Base-by-base conservation (phyloP, 2,113 vertebrate genomes). In the Dicrurus megarhynchus region DNA sequence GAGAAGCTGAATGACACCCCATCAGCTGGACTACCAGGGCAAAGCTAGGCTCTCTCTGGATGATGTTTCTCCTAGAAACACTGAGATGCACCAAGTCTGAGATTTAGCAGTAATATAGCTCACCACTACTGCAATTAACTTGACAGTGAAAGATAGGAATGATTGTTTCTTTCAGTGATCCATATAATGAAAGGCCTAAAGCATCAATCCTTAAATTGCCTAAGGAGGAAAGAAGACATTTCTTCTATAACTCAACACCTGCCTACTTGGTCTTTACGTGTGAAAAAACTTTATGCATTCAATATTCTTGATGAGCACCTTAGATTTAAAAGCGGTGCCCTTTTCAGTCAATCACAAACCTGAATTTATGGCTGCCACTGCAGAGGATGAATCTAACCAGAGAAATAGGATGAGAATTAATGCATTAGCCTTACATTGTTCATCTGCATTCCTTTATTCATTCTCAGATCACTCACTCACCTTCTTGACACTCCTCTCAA, bases 281-380 rank as follows among this genome's bases (percentile, higher is more conserved):
- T 49, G 82, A 81, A 83, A 88, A 94, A 77, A 44, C 20, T 52
- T 77, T 17, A 68, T 60, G 11, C 41, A 63, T 88, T 90, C 73
- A 91, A 61, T 78, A 71, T 17, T 63, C 64, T 82, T 74, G 79
- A 86, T 88, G 39, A 96, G 47, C 26, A 83, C 22, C 60, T 68
- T 37, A 56, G 52, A 86, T 92, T 92, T 88, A 90, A 96, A 92
- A 93, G 71, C 52, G 4, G 37, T 95, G 79, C 64, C 64, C 79
- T 96, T 95, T 82, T 78, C 53, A 87, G 87, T 92, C 75, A 90
- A 64, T 84, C 67, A 67, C 55, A 86, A 80, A 80, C 44, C 52
- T 86, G 52, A 90, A 93, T 91, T 93, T 93, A 84, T 91, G 65
- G 44, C 64, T 90, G 82, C 77, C 44, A 52, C 50, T 65, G 50